Evolutionary conservation across 2,888 invertebrate species (phyloP), one percentile per base, ranked within the genome.

Genomic region (Calliphora vomitoria): DNA sequence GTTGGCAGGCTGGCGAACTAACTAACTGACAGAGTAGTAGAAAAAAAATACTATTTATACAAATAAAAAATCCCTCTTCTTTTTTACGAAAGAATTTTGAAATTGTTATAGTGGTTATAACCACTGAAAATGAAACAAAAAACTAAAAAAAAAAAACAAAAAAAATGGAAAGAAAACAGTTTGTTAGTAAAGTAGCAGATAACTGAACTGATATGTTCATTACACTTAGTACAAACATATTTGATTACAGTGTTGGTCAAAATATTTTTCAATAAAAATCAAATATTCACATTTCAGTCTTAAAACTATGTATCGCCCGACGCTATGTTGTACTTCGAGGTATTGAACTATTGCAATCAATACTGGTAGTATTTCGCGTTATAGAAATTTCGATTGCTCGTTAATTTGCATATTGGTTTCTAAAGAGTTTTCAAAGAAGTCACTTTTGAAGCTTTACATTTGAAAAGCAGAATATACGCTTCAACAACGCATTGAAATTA

Each of bases 121-220:
- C 60, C 66, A 84, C 66, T 72, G 44, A 72, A 84, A 85, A 66
- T 66, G 13, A 50, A 76, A 72, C 38, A 47, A 53, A 53, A 71
- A 38, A 72, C 13, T 20, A n/a, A 50, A 75, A 35, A 4, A 44
- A 60, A 35, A 60, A 68, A 50, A 41, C n/a, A 8, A 41, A 31
- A 71, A 66, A 35, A 72, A 58, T 31, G 15, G 47, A 60, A 82
- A 74, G 25, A 75, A 79, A 69, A 53, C 41, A 62, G 68, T 78
- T 76, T 83, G 60, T 72, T 66, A 66, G 71, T 38, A 64, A 76
- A 71, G 71, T 68, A 80, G 79, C 80, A 85, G 83, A 86, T 76
- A 81, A 78, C 72, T 78, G 13, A 85, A 69, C 72, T 82, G 81
- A 82, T 87, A 78, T 87, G 76, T 81, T 87, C 78, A 80, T 86